These are phyloP conservation scores for Brachyptera putata DNA, from an alignment of 2,888 invertebrate species.

Conservation along the genomic window DNA sequence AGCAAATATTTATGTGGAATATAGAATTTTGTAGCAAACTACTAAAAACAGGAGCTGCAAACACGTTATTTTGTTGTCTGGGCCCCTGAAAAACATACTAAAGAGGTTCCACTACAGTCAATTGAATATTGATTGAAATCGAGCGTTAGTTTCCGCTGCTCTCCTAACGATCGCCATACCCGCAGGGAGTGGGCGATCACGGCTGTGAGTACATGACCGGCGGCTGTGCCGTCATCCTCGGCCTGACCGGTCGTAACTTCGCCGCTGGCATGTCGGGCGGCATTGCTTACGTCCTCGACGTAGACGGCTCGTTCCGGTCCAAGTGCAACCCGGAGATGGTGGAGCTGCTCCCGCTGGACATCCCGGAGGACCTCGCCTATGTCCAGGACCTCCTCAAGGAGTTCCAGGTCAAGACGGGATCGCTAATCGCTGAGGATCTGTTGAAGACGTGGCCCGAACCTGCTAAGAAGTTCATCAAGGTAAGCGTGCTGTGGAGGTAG, in stretches of 20 bases:
- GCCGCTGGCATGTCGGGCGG: constrained; percentile 99
- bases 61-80: too few species aligned
- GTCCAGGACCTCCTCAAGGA: constrained; percentile 76
- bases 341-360: constrained; percentile 78
- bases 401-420: constrained; percentile 84
- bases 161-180: constrained; percentile 22
- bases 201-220: constrained; percentile 99
- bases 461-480: constrained; percentile 80
- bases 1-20: too few species aligned
- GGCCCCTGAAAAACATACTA: too few species aligned
- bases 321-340: constrained; percentile 95
- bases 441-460: constrained; percentile 74
- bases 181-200: constrained; percentile 91
- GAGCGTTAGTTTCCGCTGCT: too few species aligned
- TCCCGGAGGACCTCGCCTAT: constrained; percentile 68
- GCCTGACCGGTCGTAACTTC: constrained; percentile 95
- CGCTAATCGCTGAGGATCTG: constrained; percentile 74
- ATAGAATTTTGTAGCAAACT: too few species aligned
- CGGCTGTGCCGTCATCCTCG: constrained; percentile 84
- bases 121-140: too few species aligned
- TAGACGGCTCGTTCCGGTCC: constrained; percentile 75
- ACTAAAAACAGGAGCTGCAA: too few species aligned
- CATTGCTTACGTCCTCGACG: constrained; percentile 91
- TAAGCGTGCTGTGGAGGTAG: too few species aligned
- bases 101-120: too few species aligned